Evolutionary conservation across 1,140 invertebrate genomes (phyloP).

Genomic region (Pinna nobilis): DNA sequence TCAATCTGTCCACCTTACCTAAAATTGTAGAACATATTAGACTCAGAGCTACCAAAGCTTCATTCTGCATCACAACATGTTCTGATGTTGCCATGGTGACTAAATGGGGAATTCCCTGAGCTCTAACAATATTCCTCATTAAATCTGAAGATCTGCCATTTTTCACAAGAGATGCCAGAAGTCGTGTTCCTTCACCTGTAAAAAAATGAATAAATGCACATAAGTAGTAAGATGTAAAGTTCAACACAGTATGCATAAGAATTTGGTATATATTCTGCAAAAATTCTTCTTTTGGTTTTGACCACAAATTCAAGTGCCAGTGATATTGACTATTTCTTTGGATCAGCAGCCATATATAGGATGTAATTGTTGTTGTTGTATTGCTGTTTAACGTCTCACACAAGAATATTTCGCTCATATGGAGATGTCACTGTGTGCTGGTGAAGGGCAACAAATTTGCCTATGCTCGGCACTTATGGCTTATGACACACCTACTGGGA

Average conservation of each 20-base stretch:
- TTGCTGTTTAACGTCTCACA: too few species aligned
- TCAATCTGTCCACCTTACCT: slow-evolving; percentile 57
- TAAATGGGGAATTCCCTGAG: slow-evolving; percentile 83
- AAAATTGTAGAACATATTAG: slow-evolving; percentile 65
- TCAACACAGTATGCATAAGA: not conserved
- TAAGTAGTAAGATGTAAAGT: not conserved
- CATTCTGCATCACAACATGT: slow-evolving; percentile 91
- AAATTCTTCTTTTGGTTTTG: not conserved
- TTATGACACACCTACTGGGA: too few species aligned
- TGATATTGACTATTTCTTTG: too few species aligned
- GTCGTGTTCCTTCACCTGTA: slow-evolving; percentile 85
- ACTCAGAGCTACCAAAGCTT: slow-evolving; percentile 79
- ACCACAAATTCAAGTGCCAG: too few species aligned
- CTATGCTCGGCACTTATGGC: too few species aligned
- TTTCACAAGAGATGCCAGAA: slow-evolving; percentile 88
- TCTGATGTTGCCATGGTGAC: slow-evolving; percentile 88
- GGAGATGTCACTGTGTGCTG: too few species aligned
- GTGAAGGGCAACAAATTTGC: too few species aligned
- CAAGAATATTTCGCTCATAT: too few species aligned
- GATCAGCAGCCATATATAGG: too few species aligned
- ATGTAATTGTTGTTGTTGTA: too few species aligned
- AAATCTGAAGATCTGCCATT: slow-evolving; percentile 81
- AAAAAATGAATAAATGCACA: slow-evolving; percentile 1
- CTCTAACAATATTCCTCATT: slow-evolving; percentile 79
- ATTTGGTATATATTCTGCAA: not conserved